Conservation (phyloP, 35 echinoderm and acorn worm species). For the Apostichopus parvimensis region DNA sequence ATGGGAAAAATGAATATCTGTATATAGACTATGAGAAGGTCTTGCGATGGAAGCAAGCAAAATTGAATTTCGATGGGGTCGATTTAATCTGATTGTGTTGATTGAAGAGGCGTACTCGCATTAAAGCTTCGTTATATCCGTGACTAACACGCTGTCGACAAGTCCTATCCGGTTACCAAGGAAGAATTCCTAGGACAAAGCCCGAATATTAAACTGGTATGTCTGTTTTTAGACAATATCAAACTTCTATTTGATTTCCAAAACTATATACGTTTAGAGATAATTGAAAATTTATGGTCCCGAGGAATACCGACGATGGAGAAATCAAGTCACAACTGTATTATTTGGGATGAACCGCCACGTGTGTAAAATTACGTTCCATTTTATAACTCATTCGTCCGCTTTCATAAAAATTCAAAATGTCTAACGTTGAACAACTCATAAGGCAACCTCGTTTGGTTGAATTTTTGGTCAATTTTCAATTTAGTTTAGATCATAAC, state of each 20-base stretch:
- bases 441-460: too few species aligned
- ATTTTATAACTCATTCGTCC: too few species aligned
- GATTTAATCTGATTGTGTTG: constrained; percentile 4
- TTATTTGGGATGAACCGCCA: too few species aligned
- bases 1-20: background rate
- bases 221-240: background rate
- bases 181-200: background rate
- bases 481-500: too few species aligned
- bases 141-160: constrained; percentile 30
- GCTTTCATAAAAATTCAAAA: too few species aligned
- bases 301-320: background rate
- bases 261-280: background rate
- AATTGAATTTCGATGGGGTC: background rate
- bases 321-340: background rate
- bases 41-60: background rate
- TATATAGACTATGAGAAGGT: background rate
- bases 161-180: background rate
- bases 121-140: background rate
- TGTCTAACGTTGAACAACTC: too few species aligned
- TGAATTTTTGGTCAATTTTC: too few species aligned
- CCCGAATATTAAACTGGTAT: background rate
- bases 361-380: too few species aligned
- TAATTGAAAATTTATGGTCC: background rate
- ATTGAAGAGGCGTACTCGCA: constrained; percentile 31
- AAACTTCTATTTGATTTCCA: background rate